These are phyloP conservation scores for Drosophila melanica DNA, from an alignment of 1,140 invertebrate species.

Conservation along the genomic window DNA sequence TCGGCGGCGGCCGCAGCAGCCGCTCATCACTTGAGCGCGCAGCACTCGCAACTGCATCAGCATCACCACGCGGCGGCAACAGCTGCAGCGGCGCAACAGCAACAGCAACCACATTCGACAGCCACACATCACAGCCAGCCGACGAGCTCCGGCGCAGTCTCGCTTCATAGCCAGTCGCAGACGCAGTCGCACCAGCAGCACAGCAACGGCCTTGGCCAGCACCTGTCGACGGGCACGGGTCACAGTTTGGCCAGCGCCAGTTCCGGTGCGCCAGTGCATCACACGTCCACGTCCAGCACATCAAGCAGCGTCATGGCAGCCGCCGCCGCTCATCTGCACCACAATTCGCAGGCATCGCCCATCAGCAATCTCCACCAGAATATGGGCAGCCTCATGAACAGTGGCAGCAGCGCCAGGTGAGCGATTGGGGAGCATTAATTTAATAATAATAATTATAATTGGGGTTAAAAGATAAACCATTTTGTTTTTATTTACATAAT, in stretches of 20 bases:
- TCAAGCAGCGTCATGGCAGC: constrained; percentile 78
- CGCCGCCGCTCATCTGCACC: constrained; percentile 78
- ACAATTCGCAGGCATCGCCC: constrained; percentile 79
- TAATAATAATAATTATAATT: no score
- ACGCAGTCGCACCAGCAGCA: constrained; percentile 59
- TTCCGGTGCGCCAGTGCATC: constrained; percentile 38
- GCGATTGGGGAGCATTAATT: not conserved
- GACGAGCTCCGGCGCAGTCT: constrained; percentile 33
- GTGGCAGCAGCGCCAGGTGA: constrained; percentile 82
- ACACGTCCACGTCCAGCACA: constrained; percentile 55
- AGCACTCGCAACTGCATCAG: constrained; percentile 61
- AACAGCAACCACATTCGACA: constrained; percentile 47
- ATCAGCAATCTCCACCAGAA: constrained; percentile 83
- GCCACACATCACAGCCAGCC: constrained; percentile 49
- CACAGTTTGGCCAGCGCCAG: constrained; percentile 35
- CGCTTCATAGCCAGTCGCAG: constrained; percentile 55
- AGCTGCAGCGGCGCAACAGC: constrained; percentile 38
- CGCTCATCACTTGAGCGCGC: constrained; percentile 50
- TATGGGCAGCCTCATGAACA: constrained; percentile 83
- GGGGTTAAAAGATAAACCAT: no score
- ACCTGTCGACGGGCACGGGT: constrained; percentile 40
- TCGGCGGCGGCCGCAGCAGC: constrained; percentile 59
- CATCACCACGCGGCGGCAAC: constrained; percentile 52
- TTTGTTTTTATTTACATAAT: no score
- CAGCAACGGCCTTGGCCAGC: constrained; percentile 67